phyloP scores from a whole-genome alignment of 2,888 invertebrate species.

The Apodemia duryi region DNA sequence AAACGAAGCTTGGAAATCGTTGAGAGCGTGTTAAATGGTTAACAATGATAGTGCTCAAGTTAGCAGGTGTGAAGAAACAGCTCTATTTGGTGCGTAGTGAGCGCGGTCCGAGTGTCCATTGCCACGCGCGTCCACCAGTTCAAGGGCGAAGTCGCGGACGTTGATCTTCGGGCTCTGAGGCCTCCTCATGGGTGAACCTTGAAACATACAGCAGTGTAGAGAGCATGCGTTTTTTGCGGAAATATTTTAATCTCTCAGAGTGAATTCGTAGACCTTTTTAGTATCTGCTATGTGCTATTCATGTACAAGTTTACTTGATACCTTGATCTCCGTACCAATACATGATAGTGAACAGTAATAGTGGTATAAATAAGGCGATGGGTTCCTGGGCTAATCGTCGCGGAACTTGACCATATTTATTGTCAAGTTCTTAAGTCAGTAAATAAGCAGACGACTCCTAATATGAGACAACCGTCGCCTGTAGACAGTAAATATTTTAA shows the following conservation, averaged over 20 bases:
- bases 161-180: constrained; percentile 38
- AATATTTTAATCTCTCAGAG: not conserved
- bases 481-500: no score
- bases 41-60: constrained; percentile 2
- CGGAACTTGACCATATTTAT: no score
- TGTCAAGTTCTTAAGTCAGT: no score
- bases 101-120: not conserved
- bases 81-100: constrained; percentile 5
- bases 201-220: not conserved
- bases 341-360: no score
- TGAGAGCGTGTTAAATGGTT: constrained; percentile 3
- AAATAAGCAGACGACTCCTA: no score
- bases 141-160: constrained; percentile 56
- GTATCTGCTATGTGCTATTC: no score
- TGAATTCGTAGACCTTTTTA: no score
- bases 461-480: no score
- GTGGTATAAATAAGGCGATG: no score
- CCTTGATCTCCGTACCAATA: no score
- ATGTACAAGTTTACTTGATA: no score
- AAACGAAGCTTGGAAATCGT: not conserved
- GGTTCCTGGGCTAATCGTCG: no score
- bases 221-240: not conserved
- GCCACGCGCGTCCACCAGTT: constrained; percentile 47
- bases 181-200: constrained; percentile 6
- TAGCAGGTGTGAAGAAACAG: constrained; percentile 12